Evolutionary conservation across 2,797 vertebrate species (phyloP).

Genomic region (Tauraco hartlaubi): DNA sequence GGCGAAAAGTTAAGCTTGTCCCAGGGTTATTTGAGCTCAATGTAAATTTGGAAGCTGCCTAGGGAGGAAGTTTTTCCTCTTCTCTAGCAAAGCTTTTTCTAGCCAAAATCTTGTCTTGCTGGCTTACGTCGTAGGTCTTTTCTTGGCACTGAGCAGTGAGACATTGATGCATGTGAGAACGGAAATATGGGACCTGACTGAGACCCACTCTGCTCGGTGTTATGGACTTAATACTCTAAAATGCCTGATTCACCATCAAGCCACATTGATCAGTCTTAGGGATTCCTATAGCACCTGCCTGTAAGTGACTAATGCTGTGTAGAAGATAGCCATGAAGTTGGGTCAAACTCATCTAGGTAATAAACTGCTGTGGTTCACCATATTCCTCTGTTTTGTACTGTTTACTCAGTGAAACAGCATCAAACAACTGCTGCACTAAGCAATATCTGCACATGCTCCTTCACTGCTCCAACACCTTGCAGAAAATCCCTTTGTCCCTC

Average conservation of each 20-base stretch:
- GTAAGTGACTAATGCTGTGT: neutral
- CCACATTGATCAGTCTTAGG: neutral
- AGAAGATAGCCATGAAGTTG: neutral
- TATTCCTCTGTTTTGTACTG: neutral
- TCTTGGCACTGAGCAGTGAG: neutral
- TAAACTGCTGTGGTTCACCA: neutral
- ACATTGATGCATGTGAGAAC: slow-evolving; percentile 31
- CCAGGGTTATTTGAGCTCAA: neutral
- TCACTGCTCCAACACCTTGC: neutral
- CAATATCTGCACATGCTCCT: neutral
- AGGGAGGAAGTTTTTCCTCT: neutral
- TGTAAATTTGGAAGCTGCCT: slow-evolving; percentile 27
- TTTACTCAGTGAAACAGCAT: neutral
- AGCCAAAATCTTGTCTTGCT: neutral
- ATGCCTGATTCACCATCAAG: neutral
- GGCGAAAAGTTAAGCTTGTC: neutral
- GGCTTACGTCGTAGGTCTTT: neutral
- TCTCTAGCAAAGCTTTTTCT: slow-evolving; percentile 2
- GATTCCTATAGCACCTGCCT: neutral
- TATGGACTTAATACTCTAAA: neutral
- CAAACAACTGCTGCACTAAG: neutral
- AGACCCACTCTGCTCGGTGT: neutral
- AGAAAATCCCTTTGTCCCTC: neutral
- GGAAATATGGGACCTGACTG: neutral
- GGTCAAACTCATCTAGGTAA: neutral